Conservation (phyloP, 1,140 invertebrate genomes). For the Macrobrachium nipponense region DNA sequence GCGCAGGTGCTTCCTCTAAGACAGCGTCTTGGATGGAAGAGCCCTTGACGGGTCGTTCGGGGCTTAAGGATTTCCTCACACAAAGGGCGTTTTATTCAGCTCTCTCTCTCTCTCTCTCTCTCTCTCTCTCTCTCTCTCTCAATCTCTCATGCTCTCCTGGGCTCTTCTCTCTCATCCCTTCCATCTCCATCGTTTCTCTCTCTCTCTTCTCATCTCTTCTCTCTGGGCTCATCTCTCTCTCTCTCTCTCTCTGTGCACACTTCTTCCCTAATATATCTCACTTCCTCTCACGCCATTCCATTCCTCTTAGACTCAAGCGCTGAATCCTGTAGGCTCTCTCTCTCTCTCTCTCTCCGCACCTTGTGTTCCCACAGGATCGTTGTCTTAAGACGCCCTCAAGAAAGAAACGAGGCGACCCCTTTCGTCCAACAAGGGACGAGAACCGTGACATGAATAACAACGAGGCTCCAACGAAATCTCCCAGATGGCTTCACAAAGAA, state of each 20-base stretch:
- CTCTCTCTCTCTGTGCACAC: neutral
- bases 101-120: constrained; percentile 8
- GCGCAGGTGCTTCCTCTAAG: no score
- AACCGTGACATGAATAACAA: no score
- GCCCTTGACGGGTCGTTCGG: no score
- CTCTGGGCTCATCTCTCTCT: constrained; percentile 24
- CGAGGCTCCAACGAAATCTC: no score
- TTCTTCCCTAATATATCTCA: no score
- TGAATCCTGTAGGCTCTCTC: neutral
- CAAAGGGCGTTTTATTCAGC: neutral
- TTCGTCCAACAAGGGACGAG: no score
- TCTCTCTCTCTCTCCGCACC: neutral
- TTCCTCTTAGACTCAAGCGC: neutral
- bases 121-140: constrained; percentile 1
- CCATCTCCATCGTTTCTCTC: neutral
- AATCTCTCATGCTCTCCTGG: neutral
- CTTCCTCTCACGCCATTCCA: neutral
- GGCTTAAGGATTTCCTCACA: neutral
- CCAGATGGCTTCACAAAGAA: no score
- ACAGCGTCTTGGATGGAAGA: no score
- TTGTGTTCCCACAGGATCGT: neutral
- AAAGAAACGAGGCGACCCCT: no score
- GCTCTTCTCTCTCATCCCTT: neutral
- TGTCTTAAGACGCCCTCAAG: neutral
- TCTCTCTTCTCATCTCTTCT: constrained; percentile 15